Conservation (phyloP, 2,797 vertebrate species). For the Acipenser transmontanus region DNA sequence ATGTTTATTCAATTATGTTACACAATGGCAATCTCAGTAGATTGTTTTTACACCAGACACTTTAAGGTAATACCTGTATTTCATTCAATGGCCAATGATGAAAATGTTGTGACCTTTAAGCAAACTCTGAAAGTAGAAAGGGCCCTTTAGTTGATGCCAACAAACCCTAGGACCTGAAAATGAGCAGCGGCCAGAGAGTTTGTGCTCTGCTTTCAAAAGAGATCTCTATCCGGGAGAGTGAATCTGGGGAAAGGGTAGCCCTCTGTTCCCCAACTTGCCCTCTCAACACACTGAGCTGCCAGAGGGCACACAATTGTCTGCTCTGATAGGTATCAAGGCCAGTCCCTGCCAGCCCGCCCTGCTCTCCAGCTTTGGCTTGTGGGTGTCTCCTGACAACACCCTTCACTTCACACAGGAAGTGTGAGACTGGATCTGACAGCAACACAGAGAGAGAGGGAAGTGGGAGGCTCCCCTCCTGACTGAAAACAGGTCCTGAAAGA, state of each 20-base stretch:
- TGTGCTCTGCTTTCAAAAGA: slow-evolving; percentile 30
- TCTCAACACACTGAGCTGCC: neutral
- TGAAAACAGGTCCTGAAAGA: slow-evolving; percentile 50
- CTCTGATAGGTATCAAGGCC: slow-evolving; percentile 17
- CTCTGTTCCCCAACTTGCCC: neutral
- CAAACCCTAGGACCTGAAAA: neutral
- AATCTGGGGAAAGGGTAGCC: slow-evolving; percentile 4
- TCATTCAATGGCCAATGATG: neutral
- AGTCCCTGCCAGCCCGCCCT: slow-evolving; percentile 1
- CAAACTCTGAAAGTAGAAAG: neutral
- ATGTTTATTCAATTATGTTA: too few species aligned
- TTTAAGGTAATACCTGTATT: neutral
- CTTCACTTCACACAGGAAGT: slow-evolving; percentile 71
- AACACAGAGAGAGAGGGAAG: slow-evolving; percentile 59
- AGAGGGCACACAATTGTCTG: neutral
- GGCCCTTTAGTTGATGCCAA: neutral
- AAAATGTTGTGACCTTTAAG: neutral
- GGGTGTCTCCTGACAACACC: slow-evolving; percentile 72
- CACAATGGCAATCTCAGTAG: too few species aligned
- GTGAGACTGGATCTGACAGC: slow-evolving; percentile 75
- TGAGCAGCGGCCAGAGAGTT: slow-evolving; percentile 32
- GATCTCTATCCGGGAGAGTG: slow-evolving; percentile 20
- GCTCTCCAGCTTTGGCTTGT: slow-evolving; percentile 48
- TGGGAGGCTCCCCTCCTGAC: slow-evolving; percentile 46
- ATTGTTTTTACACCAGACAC: neutral